phyloP scores from a whole-genome alignment of 2,113 vertebrate genomes.

The Herpailurus yagouaroundi region DNA sequence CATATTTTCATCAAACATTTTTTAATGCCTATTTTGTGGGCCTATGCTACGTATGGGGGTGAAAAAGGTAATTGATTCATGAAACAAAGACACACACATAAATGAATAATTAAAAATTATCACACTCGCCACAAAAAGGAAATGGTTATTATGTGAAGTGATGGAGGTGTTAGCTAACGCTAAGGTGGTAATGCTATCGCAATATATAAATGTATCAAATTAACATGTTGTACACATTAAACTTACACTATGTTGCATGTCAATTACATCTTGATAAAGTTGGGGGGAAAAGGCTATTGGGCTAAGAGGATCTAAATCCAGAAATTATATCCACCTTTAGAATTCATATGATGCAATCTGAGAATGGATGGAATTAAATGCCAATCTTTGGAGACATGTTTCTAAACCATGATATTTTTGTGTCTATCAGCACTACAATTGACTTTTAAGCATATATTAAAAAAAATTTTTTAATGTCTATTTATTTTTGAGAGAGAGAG shows the following conservation, averaged over 20 bases:
- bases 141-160: not conserved
- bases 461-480: too few species aligned
- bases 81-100: not conserved
- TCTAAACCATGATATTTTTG: slow-evolving; percentile 22
- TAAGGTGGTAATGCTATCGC: not conserved
- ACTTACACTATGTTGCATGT: not conserved
- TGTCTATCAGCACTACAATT: not conserved
- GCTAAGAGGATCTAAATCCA: not conserved
- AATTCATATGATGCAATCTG: not conserved
- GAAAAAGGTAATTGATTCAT: not conserved
- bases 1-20: not conserved
- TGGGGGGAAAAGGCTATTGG: not conserved
- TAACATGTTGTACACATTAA: not conserved
- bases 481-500: too few species aligned
- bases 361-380: slow-evolving; percentile 22
- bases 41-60: not conserved
- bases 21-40: not conserved
- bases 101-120: not conserved
- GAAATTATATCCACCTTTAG: not conserved
- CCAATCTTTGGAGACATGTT: not conserved
- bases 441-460: slow-evolving; percentile 14
- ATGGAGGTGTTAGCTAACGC: not conserved
- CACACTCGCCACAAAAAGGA: not conserved
- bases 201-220: not conserved
- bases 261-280: not conserved